A percentile compares a stretch with the other conserved stretches of the same genome.
phyloP scores from a whole-genome alignment of 2,888 invertebrate species.

The Tribolium freemani region DNA sequence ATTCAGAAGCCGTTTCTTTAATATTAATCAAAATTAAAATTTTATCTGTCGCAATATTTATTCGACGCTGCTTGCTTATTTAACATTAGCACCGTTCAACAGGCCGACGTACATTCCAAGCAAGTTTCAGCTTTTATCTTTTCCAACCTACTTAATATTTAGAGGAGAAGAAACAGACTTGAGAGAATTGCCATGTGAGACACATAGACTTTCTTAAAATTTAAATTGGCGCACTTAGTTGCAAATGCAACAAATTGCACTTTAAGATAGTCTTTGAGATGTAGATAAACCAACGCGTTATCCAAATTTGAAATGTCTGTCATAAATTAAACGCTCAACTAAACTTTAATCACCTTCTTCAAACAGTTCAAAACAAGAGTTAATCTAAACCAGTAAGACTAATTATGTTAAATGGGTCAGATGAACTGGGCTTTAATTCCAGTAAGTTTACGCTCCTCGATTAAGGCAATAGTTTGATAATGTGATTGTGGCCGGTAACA shows the following conservation, averaged over 20 bases:
- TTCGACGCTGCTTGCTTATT: slow-evolving; percentile 18
- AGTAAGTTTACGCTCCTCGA: slow-evolving; percentile 59
- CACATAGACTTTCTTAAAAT: slow-evolving; percentile 14
- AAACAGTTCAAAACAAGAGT: slow-evolving; percentile 50
- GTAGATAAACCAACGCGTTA: not conserved
- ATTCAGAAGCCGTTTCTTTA: not conserved
- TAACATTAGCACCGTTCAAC: slow-evolving; percentile 18
- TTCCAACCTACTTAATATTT: slow-evolving; percentile 19
- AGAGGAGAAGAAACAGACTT: slow-evolving; percentile 2
- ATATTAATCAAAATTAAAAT: slow-evolving; percentile 12
- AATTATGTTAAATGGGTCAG: slow-evolving; percentile 61
- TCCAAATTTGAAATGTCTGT: not conserved
- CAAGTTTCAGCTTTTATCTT: slow-evolving; percentile 20
- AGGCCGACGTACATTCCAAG: slow-evolving; percentile 16
- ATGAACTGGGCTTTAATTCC: slow-evolving; percentile 58
- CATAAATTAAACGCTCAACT: not conserved
- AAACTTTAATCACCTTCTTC: slow-evolving; percentile 12
- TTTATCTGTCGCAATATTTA: slow-evolving; percentile 19
- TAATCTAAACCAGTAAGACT: slow-evolving; percentile 56
- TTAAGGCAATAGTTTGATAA: slow-evolving; percentile 62
- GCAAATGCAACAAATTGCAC: slow-evolving; percentile 5
- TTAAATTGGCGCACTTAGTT: slow-evolving; percentile 3
- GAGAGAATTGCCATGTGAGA: slow-evolving; percentile 14
- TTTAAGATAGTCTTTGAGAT: not conserved
- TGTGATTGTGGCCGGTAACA: slow-evolving; percentile 60